Evolutionary conservation across 2,797 vertebrate genomes (phyloP).

Genomic region (Lemur catta): DNA sequence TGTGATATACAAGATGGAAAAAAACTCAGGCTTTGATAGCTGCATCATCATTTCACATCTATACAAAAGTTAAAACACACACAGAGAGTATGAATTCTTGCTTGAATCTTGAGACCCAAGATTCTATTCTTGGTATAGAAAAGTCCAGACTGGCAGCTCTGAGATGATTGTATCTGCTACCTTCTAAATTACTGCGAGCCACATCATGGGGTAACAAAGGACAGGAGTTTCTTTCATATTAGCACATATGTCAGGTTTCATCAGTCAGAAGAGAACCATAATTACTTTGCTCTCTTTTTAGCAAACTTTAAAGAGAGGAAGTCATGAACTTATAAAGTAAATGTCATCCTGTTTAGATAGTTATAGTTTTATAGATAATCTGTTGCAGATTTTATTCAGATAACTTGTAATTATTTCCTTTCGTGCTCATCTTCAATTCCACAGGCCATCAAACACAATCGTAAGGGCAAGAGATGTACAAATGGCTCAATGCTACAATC

Average conservation of each 20-base stretch:
- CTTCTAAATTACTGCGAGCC: constrained; percentile 83
- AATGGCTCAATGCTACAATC: constrained; percentile 64
- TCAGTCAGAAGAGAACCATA: constrained; percentile 89
- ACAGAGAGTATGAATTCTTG: constrained; percentile 73
- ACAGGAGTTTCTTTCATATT: constrained; percentile 87
- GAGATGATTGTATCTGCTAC: constrained; percentile 84
- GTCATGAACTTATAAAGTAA: constrained; percentile 88
- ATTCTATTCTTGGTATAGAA: constrained; percentile 78
- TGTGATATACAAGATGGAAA: constrained; percentile 63
- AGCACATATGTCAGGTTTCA: constrained; percentile 94
- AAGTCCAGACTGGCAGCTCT: constrained; percentile 80
- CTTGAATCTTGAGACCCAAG: constrained; percentile 68
- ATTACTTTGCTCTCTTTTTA: constrained; percentile 88
- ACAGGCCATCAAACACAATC: constrained; percentile 89
- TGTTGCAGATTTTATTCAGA: constrained; percentile 92
- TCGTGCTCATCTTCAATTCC: constrained; percentile 91
- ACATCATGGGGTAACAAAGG: constrained; percentile 81
- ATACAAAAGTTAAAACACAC: constrained; percentile 73
- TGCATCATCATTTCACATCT: constrained; percentile 77
- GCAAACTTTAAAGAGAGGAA: constrained; percentile 89
- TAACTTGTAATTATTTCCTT: constrained; percentile 92
- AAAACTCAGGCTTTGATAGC: constrained; percentile 71
- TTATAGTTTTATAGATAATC: constrained; percentile 93
- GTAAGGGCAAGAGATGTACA: constrained; percentile 92
- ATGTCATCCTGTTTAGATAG: constrained; percentile 90